Conservation (phyloP, 64 coral and sea anemone species). For the Trachythela sp. region DNA sequence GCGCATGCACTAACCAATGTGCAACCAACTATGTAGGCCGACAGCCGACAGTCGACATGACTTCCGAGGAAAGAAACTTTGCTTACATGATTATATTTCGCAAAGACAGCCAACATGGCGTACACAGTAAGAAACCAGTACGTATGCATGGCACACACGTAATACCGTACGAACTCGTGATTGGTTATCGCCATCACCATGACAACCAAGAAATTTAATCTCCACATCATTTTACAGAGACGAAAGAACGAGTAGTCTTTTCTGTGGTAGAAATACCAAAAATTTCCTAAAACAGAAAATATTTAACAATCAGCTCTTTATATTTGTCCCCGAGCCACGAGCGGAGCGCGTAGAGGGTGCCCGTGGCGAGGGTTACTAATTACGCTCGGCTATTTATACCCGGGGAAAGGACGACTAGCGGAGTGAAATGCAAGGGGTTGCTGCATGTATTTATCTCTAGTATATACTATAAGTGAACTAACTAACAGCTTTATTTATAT, state of each 20-base stretch:
- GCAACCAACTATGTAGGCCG: too few relatives aligned
- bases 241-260: conserved; percentile 96
- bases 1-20: too few relatives aligned
- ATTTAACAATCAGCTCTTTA: background rate
- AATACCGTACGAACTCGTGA: conserved; percentile 97
- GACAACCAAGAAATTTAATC: conserved; percentile 94
- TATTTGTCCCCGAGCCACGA: too few relatives aligned
- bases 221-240: conserved; percentile 94
- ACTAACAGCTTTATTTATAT: too few relatives aligned
- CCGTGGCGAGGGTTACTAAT: too few relatives aligned
- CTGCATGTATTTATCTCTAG: too few relatives aligned
- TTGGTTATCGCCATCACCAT: conserved; percentile 99
- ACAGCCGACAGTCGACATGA: background rate
- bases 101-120: conserved; percentile 81
- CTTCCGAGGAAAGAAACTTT: background rate
- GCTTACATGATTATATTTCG: conserved; percentile 74
- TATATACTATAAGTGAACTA: too few relatives aligned
- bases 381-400: too few relatives aligned
- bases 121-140: conserved; percentile 98
- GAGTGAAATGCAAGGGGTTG: too few relatives aligned
- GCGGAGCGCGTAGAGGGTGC: too few relatives aligned
- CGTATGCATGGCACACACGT: conserved; percentile 97
- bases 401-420: too few relatives aligned
- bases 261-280: conserved; percentile 95
- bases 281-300: conserved; percentile 62